Percentiles rank a stretch among this genome's conserved stretches.
Evolutionary conservation across 2,888 invertebrate species (phyloP).

Genomic region (Trachelus iudaicus): DNA sequence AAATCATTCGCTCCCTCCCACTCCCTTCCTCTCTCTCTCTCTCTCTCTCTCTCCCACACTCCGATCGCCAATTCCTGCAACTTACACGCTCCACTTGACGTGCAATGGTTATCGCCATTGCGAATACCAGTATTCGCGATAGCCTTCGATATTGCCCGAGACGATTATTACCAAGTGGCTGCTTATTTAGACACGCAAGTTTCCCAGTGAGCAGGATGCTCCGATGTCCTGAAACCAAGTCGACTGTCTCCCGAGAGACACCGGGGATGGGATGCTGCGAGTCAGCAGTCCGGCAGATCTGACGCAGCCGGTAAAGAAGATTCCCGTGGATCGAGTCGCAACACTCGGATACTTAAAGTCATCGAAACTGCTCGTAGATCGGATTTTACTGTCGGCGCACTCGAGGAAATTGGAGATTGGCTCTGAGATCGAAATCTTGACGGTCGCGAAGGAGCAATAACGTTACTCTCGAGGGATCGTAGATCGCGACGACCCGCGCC

Average conservation of each 20-base stretch:
- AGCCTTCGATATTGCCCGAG: not conserved
- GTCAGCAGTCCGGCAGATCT: no score
- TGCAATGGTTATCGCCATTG: not conserved
- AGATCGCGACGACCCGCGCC: not conserved
- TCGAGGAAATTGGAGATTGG: not conserved
- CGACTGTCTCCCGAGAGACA: no score
- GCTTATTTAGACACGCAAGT: no score
- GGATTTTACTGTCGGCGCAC: not conserved
- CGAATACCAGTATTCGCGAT: not conserved
- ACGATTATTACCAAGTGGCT: not conserved
- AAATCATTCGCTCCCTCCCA: no score
- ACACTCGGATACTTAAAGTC: not conserved
- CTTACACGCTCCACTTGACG: not conserved
- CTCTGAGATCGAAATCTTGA: not conserved
- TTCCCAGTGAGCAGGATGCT: no score
- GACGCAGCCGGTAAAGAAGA: no score
- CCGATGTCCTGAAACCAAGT: no score
- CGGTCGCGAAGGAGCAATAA: not conserved
- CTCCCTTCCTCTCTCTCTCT: not conserved
- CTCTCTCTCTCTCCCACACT: not conserved
- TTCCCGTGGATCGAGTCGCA: slow-evolving; percentile 19
- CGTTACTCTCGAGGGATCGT: not conserved
- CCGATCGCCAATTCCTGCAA: not conserved
- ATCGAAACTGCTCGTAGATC: not conserved
- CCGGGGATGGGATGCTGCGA: no score